Base-by-base conservation (phyloP, 2,888 invertebrate species). In the Lasioglossum villosulum region DNA sequence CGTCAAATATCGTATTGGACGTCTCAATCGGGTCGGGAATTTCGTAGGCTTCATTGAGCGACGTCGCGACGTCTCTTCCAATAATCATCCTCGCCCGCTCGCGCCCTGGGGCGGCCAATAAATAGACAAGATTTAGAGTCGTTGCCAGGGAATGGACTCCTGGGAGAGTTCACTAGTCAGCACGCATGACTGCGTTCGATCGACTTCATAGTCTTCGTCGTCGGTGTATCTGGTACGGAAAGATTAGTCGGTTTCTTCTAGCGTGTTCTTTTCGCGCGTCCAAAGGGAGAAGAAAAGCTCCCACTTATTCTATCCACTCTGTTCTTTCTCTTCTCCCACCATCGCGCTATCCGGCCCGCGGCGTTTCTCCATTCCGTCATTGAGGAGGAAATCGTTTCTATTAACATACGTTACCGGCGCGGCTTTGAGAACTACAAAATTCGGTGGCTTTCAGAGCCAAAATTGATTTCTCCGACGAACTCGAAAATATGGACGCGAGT, bases 151-250 rank as follows among this genome's bases (percentile, higher is more conserved):
- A 82, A 70, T 34, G 27, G 72, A 5, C 72, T 68, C 85, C 52
- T 63, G 75, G 37, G 71, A 82, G 86, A 88, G 89, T 89, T 90
- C 88, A 85, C 88, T 79, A 90, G 82, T 88, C 88, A 77, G 75
- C 91, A 92, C 93, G 93, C 94, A 93, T 93, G 90, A 90, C 87
- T 88, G 92, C 91, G 91, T 93, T 93, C 94, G 92, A 93, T 93
- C 93, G 91, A 88, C 90, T 90, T 90, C 87, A 82, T 86, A 88
- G 88, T 88, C 82, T 80, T 81, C 84, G 81, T 88, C 85, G 86
- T 73, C 78, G 89, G 82, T 91, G 92, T 90, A 91, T 91, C 83
- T 91, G 88, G 90, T 89, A 91, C 89, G 90, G 91, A 93, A 92
- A 93, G 92, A 94, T 94, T 93, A 93, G 89, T 88, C 84, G 72